Conservation (phyloP, 92 coral and sea anemone genomes). For the Palythoa grandis region DNA sequence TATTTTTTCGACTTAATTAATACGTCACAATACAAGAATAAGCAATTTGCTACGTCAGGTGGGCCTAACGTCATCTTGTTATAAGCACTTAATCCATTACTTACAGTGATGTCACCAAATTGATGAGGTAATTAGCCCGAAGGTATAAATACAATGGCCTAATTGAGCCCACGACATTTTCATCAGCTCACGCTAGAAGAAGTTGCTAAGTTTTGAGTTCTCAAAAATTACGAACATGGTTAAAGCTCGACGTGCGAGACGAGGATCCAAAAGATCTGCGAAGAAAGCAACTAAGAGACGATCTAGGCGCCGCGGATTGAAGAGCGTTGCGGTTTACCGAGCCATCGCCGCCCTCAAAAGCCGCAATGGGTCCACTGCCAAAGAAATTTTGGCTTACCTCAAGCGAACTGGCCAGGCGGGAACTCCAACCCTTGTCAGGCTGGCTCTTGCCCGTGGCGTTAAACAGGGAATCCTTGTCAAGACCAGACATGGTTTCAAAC, state of each 20-base stretch:
- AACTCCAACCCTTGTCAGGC: slow-evolving; percentile 54
- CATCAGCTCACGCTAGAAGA: slow-evolving; percentile 38
- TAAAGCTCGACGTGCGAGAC: slow-evolving; percentile 35
- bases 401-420: slow-evolving; percentile 49
- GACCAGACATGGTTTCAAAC: slow-evolving; percentile 67
- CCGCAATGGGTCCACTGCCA: slow-evolving; percentile 78
- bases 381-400: slow-evolving; percentile 71
- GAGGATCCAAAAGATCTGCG: slow-evolving; percentile 34
- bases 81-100: slow-evolving; percentile 22
- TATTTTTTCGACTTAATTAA: not conserved
- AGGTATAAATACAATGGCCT: slow-evolving; percentile 31
- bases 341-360: slow-evolving; percentile 79
- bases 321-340: slow-evolving; percentile 55
- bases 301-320: slow-evolving; percentile 59
- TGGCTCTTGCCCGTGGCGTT: slow-evolving; percentile 82
- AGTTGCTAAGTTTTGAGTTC: slow-evolving; percentile 28
- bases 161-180: slow-evolving; percentile 38
- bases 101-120: slow-evolving; percentile 41
- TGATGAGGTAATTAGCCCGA: slow-evolving; percentile 31
- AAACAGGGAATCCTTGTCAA: slow-evolving; percentile 65
- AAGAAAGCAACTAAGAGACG: slow-evolving; percentile 51
- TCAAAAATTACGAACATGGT: slow-evolving; percentile 30
- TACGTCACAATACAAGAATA: slow-evolving; percentile 17
- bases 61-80: not conserved
- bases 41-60: slow-evolving; percentile 1